Percentiles rank a stretch among this genome's conserved stretches.
Conservation (phyloP, 1,140 invertebrate species). For the Hermetia illucens region DNA sequence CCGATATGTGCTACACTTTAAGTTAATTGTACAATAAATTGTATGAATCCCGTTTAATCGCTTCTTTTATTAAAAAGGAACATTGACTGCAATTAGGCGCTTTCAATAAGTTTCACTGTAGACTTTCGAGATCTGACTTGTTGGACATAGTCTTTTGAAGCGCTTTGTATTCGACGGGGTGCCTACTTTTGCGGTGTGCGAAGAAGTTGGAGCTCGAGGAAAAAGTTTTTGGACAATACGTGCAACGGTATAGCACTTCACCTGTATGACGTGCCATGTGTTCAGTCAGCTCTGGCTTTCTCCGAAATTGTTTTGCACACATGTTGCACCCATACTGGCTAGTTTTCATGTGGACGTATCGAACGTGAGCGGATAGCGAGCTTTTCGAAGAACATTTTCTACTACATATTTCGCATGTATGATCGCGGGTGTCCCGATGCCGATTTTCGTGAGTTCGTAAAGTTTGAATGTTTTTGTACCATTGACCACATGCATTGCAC, state of each 20-base stretch:
- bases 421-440: background rate
- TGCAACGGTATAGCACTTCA: background rate
- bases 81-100: too few relatives aligned
- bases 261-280: constrained; percentile 3
- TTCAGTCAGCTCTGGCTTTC: constrained; percentile 2
- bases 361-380: background rate
- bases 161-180: background rate
- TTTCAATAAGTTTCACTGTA: too few relatives aligned
- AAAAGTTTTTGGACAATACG: constrained; percentile 2
- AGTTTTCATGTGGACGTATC: constrained; percentile 1
- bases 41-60: too few relatives aligned
- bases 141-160: too few relatives aligned
- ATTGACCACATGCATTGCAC: background rate
- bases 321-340: constrained; percentile 1
- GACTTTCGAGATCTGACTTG: too few relatives aligned
- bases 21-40: too few relatives aligned
- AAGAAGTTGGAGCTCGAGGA: constrained; percentile 2
- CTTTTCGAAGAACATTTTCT: background rate
- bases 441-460: background rate
- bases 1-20: too few relatives aligned
- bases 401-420: constrained; percentile 1
- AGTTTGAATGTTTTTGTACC: constrained; percentile 2
- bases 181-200: background rate
- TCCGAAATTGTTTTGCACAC: constrained; percentile 1
- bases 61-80: too few relatives aligned